Conservation (phyloP, 2,113 vertebrate species). For the Oceanodroma tethys region DNA sequence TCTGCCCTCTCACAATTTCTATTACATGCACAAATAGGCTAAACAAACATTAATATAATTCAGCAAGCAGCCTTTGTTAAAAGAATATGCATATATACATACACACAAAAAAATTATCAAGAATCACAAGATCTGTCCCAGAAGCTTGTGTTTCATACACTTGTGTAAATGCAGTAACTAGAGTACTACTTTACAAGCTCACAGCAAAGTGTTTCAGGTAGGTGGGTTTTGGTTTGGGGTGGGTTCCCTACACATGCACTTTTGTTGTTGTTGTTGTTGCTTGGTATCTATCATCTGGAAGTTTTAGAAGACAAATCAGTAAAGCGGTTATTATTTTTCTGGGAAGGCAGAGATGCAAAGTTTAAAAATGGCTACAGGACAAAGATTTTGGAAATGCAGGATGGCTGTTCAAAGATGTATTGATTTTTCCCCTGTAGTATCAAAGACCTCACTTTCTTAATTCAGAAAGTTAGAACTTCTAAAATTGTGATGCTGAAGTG, state of each 20-base stretch:
- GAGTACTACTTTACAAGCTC: background rate
- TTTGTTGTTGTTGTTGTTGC: background rate
- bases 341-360: background rate
- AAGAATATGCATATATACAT: accelerated
- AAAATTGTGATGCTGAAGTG: background rate
- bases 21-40: background rate
- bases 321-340: background rate
- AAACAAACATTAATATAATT: background rate
- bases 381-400: background rate
- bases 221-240: background rate
- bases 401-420: background rate
- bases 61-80: background rate
- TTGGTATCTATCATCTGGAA: background rate
- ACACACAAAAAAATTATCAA: accelerated
- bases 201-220: background rate
- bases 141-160: background rate
- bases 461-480: background rate
- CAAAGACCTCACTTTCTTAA: background rate
- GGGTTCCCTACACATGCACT: background rate
- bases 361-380: background rate
- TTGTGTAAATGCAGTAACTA: background rate
- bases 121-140: background rate
- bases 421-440: background rate
- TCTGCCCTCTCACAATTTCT: background rate
- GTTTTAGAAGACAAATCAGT: background rate